Base-by-base conservation (phyloP, 2,888 invertebrate species). In the Leptopterna dolabrata region DNA sequence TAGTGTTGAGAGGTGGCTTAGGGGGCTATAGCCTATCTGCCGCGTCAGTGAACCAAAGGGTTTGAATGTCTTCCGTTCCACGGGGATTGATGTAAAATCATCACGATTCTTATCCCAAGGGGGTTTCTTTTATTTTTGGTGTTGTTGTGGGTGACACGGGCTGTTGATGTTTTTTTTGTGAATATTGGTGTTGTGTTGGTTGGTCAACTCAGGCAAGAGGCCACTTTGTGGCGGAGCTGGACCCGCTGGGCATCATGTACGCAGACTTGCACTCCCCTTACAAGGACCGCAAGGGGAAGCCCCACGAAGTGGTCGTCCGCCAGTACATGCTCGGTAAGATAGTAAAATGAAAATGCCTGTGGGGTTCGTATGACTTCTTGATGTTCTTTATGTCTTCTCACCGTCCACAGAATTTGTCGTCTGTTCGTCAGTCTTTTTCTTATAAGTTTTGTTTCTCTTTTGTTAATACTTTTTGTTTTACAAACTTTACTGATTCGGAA, bases 171-270 rank as follows among this genome's bases (percentile, higher is more conserved):
- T 41, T 29, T 41, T 29, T 73, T 73, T 30, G 30, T 73, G 73
- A 73, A 73, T 14, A 73, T 73, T 41, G 63, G 63, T 73, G 73
- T 30, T 73, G 73, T 73, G 36, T 73, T 73, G 78, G 41, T 78
- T 78, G 78, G 78, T 78, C 41, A 84, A 51, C 47, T 78, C 94
- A 98, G 97, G 95, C 97, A 92, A 96, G 97, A 93, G 98, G 98
- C 92, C 98, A 98, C 94, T 95, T 97, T 93, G 96, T 97, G 91
- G 97, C 98, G 90, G 96, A 96, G 92, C 93, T 98, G 94, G 98
- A 98, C 94, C 98, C 98, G 90, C 95, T 98, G 92, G 96, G 96
- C 93, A 97, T 98, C 93, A 95, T 94, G 93, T 95, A 95, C 93
- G 94, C 94, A 91, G 94, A 94, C 92, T 93, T 93, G 91, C 92